Conservation (phyloP, 1,140 invertebrate species). For the Pissodes strobi region DNA sequence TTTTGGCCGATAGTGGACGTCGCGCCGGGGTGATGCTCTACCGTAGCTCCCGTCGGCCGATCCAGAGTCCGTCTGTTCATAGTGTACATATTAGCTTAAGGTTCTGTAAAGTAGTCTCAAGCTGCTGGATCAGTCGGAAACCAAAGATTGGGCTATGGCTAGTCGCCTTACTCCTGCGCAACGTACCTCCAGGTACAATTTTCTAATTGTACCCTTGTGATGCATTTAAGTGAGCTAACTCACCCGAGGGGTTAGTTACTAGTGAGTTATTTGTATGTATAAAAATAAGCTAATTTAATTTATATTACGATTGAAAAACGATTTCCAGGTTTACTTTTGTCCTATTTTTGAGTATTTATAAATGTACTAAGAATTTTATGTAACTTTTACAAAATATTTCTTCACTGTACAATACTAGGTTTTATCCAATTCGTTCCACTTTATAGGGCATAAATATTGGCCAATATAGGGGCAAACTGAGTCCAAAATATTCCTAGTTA, state of each 20-base stretch:
- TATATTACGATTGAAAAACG: conserved; percentile 19
- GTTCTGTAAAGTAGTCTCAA: conserved; percentile 21
- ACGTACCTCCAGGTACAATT: conserved; percentile 44
- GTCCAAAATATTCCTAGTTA: too few species aligned
- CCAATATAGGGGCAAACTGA: too few species aligned
- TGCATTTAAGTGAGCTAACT: conserved; percentile 54
- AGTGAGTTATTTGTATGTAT: conserved; percentile 29
- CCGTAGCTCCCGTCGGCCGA: conserved; percentile 21
- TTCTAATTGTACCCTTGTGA: conserved; percentile 50
- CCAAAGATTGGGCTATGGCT: conserved; percentile 51
- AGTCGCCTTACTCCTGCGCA: conserved; percentile 41
- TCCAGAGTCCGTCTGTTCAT: conserved; percentile 40
- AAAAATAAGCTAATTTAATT: conserved; percentile 22
- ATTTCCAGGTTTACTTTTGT: too few species aligned
- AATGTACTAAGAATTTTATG: too few species aligned
- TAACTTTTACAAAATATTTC: too few species aligned
- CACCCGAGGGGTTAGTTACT: conserved; percentile 42
- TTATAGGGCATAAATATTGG: too few species aligned
- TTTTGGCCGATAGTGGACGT: conserved; percentile 18
- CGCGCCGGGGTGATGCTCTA: conserved; percentile 10
- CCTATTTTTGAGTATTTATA: too few species aligned
- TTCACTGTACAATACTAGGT: too few species aligned
- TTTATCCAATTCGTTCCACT: too few species aligned
- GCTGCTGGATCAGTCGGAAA: conserved; percentile 42
- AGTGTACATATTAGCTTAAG: conserved; percentile 45